Conservation (phyloP, 2,113 vertebrate genomes). For the Tonatia bakeri region DNA sequence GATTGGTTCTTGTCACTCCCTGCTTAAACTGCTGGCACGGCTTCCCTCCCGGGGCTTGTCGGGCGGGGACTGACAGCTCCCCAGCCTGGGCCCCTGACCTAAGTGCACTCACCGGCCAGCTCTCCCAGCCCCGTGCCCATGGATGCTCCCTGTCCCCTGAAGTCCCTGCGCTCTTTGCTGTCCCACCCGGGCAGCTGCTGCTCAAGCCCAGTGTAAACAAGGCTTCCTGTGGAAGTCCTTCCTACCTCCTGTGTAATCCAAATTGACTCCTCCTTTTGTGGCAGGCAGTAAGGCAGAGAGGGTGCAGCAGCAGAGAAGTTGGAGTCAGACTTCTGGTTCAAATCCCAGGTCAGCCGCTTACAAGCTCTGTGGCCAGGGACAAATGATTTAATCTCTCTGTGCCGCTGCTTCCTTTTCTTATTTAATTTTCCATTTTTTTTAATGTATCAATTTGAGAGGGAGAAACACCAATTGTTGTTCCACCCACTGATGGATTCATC, state of each 20-base stretch:
- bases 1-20: background rate
- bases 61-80: background rate
- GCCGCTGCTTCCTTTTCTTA: background rate
- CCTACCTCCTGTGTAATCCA: background rate
- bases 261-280: background rate
- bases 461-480: too few species aligned
- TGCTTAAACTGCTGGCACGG: background rate
- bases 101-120: fast-evolving
- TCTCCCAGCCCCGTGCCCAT: background rate
- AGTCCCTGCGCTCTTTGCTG: background rate
- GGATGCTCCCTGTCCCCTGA: background rate
- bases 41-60: background rate
- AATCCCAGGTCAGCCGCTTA: background rate
- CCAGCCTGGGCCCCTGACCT: background rate
- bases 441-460: too few species aligned
- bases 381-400: background rate
- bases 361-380: background rate
- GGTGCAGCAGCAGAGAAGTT: background rate
- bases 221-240: background rate
- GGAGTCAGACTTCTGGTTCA: background rate
- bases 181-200: background rate
- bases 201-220: background rate
- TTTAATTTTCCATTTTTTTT: too few species aligned
- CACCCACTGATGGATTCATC: too few species aligned
- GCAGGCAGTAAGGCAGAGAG: background rate